These are phyloP conservation scores for Hybognathus amarus DNA, from an alignment of 2,797 vertebrate genomes.

Conservation along the genomic window DNA sequence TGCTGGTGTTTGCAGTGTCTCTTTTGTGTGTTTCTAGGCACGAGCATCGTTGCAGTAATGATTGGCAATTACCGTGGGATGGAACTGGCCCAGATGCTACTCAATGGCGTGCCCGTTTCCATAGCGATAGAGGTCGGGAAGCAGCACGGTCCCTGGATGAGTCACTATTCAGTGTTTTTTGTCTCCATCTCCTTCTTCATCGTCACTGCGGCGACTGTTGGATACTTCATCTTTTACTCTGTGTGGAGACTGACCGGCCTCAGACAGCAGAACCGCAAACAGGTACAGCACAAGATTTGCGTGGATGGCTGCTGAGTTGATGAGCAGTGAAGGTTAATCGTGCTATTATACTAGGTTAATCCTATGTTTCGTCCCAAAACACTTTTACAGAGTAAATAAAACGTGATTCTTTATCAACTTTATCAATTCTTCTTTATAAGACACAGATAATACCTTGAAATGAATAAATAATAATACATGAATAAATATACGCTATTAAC, in stretches of 20 bases:
- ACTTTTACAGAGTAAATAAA: neutral
- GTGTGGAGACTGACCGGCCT: constrained; percentile 77
- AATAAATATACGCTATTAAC: too few relatives aligned
- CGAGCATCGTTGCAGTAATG: constrained; percentile 82
- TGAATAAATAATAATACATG: neutral
- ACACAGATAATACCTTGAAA: neutral
- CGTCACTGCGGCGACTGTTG: constrained; percentile 84
- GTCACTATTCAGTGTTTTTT: constrained; percentile 87
- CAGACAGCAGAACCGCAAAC: constrained; percentile 45
- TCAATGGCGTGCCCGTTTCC: constrained; percentile 72
- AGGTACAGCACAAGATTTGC: constrained; percentile 23
- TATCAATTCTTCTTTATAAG: too few relatives aligned
- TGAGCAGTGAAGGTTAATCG: neutral
- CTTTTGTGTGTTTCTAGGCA: constrained; percentile 47
- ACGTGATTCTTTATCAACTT: too few relatives aligned
- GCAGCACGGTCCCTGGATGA: constrained; percentile 81
- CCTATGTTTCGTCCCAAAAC: neutral
- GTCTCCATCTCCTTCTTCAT: constrained; percentile 86
- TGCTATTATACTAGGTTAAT: neutral
- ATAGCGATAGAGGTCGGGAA: constrained; percentile 86
- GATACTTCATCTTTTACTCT: constrained; percentile 88
- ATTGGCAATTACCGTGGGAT: constrained; percentile 80
- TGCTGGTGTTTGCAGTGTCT: constrained; percentile 26
- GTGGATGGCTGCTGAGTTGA: neutral
- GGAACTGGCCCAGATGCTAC: constrained; percentile 74